phyloP scores from a whole-genome alignment of 2,797 vertebrate species.

The Sebastiscus tertius region DNA sequence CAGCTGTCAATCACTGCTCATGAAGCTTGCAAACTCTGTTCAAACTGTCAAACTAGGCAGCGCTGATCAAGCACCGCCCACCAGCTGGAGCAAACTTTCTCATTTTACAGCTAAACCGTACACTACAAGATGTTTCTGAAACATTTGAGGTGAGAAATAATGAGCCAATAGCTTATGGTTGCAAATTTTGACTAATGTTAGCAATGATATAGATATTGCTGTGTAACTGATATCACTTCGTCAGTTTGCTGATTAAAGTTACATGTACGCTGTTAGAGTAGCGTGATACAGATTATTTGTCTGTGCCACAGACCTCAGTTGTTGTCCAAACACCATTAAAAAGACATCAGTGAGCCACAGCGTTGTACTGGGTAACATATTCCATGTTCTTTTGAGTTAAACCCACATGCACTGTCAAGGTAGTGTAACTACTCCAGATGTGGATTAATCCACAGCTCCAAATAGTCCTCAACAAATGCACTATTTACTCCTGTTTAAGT shows the following conservation, averaged over 20 bases:
- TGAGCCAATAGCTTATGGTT: not conserved
- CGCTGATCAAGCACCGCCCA: no score
- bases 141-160: no score
- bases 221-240: not conserved
- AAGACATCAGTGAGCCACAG: not conserved
- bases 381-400: not conserved
- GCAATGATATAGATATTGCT: not conserved
- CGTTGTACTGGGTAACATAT: not conserved
- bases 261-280: not conserved
- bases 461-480: not conserved
- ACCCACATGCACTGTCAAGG: not conserved
- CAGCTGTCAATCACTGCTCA: no score
- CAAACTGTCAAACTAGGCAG: no score
- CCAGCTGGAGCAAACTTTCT: no score
- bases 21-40: no score
- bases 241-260: not conserved
- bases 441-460: not conserved
- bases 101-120: no score
- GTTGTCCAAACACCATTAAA: not conserved
- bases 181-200: not conserved
- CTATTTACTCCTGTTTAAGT: not conserved
- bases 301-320: not conserved
- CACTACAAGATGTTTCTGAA: no score
- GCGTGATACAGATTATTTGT: not conserved
- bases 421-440: not conserved